These are phyloP conservation scores for Aegotheles bennettii DNA, from an alignment of 2,113 vertebrate species.

Conservation along the genomic window DNA sequence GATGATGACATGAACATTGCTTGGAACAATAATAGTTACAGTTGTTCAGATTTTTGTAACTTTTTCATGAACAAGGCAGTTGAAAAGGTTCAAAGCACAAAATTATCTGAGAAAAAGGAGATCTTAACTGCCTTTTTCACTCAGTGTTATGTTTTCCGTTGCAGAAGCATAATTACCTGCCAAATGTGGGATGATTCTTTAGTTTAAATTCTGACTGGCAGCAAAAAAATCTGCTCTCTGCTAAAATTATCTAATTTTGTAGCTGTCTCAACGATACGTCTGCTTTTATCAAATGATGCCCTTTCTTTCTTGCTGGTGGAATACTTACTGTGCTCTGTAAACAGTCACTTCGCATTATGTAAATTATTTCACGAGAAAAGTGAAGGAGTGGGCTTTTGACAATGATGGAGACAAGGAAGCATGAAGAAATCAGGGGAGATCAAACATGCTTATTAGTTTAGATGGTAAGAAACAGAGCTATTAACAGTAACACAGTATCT, in stretches of 20 bases:
- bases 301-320: background rate
- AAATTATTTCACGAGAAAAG: background rate
- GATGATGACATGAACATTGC: background rate
- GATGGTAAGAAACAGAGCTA: background rate
- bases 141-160: background rate
- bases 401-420: background rate
- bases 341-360: constrained; percentile 21
- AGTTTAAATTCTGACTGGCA: background rate
- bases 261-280: background rate
- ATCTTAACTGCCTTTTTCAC: background rate
- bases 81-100: background rate
- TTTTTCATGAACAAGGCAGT: background rate
- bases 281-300: background rate
- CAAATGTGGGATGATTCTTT: background rate
- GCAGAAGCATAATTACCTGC: background rate
- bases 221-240: background rate
- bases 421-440: background rate
- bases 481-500: background rate
- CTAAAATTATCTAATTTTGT: background rate
- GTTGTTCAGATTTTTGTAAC: background rate
- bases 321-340: background rate
- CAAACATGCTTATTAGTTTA: constrained; percentile 5
- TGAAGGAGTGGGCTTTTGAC: background rate
- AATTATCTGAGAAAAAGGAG: background rate
- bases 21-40: background rate